phyloP scores from a whole-genome alignment of 2,797 vertebrate genomes.

The Adrianichthys oophorus region DNA sequence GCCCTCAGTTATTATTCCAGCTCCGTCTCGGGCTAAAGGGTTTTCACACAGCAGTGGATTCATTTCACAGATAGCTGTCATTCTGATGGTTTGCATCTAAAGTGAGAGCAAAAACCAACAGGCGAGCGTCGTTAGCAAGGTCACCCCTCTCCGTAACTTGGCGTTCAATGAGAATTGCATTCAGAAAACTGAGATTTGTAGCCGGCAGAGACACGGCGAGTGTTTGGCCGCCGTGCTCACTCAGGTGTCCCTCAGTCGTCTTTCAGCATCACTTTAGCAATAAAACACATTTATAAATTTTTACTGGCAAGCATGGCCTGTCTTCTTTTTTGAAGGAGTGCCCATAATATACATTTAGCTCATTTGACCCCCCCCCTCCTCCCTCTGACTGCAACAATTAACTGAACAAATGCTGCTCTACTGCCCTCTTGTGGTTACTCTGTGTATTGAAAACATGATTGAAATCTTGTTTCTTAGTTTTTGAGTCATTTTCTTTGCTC shows the following conservation, averaged over 20 bases:
- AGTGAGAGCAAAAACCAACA: constrained; percentile 19
- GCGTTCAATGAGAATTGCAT: constrained; percentile 13
- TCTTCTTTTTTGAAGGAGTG: constrained; percentile 23
- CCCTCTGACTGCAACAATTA: neutral
- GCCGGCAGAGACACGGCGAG: constrained; percentile 12
- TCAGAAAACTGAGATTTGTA: constrained; percentile 21
- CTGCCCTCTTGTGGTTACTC: constrained; percentile 47
- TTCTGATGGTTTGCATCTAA: constrained; percentile 50
- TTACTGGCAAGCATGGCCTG: constrained; percentile 20
- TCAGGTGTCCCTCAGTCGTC: constrained; percentile 3
- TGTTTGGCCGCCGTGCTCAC: neutral
- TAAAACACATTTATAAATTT: constrained; percentile 22
- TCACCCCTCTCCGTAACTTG: constrained; percentile 29
- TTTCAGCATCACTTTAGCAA: constrained; percentile 32
- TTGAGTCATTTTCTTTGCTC: neutral
- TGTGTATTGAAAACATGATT: neutral
- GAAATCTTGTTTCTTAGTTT: neutral
- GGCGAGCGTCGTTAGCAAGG: constrained; percentile 48
- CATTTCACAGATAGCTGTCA: constrained; percentile 45
- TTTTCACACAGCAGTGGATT: constrained; percentile 43
- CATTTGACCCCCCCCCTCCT: constrained; percentile 1
- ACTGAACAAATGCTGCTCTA: constrained; percentile 21
- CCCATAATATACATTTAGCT: constrained; percentile 15
- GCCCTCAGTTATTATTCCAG: constrained; percentile 48
- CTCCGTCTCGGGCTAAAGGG: constrained; percentile 32